Evolutionary conservation across 2,888 invertebrate genomes (phyloP), one percentile per base, ranked within the genome.

Genomic region (Rhagium mordax): DNA sequence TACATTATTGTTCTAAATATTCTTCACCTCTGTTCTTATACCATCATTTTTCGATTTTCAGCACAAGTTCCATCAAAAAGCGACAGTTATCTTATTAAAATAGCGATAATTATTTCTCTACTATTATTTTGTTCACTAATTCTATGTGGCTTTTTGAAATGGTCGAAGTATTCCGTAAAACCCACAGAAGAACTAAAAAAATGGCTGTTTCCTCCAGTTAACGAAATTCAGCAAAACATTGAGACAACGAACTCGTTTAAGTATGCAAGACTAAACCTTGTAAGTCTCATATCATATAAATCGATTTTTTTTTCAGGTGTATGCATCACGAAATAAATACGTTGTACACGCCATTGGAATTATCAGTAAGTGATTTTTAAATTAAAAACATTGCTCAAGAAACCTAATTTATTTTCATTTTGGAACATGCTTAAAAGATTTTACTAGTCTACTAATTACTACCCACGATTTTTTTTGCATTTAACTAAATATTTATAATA

Each of bases 291-390:
- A 13, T n/a, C n/a, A n/a, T n/a, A n/a, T 41, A 41, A 41, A 41
- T n/a, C 10, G 1, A 55, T 27, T 18, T 18, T 29, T 47, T 20
- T 41, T 55, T 24, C 10, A 67, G 67, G 3, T 67, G 55, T 18
- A 21, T 51, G 10, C 41, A 47, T 41, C 67, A 79, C 61, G 70
- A 75, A 15, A 64, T 76, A 15, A 79, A 79, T 71, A 47, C 72
- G 8, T 73, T 77, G 24, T 79, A 79, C 27, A 77, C 77, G 2
- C 79, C 79, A 7, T 21, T 79, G 33, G 79, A 79, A 60, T 8
- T 68, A 51, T 49, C 15, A 18, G 61, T 61, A 61, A 60, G 61
- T 51, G 33, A 20, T 20, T 48, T 48, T 27, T 1, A 48, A n/a
- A n/a, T n/a, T n/a, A n/a, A n/a, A n/a, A n/a, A n/a, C n/a, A n/a